Conservation (phyloP, 2,888 invertebrate species). For the Pachliopta kotzebuea region DNA sequence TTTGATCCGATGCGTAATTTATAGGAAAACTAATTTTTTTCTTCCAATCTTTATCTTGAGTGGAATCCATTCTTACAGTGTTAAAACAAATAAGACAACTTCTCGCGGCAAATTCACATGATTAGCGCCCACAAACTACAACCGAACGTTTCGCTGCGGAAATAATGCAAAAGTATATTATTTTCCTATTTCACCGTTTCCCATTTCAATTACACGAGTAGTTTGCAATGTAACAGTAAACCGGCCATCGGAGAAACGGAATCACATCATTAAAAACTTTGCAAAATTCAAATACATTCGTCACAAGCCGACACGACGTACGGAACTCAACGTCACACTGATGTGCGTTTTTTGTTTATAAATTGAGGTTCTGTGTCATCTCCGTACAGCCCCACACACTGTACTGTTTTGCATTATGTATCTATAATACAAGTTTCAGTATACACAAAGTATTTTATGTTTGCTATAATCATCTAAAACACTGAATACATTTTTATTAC, state of each 20-base stretch:
- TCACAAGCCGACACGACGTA: not conserved
- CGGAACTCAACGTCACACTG: conserved; percentile 4
- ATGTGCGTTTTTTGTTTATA: not conserved
- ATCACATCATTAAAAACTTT: not conserved
- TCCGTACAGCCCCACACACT: no score
- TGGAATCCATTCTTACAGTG: conserved; percentile 52
- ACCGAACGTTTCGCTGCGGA: not conserved
- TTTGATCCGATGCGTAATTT: conserved; percentile 72
- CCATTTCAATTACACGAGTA: not conserved
- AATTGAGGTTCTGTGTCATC: not conserved
- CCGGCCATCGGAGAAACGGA: not conserved
- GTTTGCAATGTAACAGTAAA: not conserved
- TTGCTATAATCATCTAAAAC: no score
- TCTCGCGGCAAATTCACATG: conserved; percentile 34
- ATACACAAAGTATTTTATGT: no score
- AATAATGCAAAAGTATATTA: not conserved
- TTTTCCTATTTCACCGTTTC: no score
- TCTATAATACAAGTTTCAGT: no score
- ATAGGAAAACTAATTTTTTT: conserved; percentile 71
- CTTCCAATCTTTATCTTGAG: conserved; percentile 73
- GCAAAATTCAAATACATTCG: not conserved
- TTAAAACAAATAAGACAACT: conserved; percentile 33
- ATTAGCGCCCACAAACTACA: conserved; percentile 20
- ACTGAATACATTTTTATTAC: no score
- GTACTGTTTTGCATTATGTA: no score